Evolutionary conservation across 1,140 invertebrate genomes (phyloP).

Genomic region (Pseudomyrmex concolor): DNA sequence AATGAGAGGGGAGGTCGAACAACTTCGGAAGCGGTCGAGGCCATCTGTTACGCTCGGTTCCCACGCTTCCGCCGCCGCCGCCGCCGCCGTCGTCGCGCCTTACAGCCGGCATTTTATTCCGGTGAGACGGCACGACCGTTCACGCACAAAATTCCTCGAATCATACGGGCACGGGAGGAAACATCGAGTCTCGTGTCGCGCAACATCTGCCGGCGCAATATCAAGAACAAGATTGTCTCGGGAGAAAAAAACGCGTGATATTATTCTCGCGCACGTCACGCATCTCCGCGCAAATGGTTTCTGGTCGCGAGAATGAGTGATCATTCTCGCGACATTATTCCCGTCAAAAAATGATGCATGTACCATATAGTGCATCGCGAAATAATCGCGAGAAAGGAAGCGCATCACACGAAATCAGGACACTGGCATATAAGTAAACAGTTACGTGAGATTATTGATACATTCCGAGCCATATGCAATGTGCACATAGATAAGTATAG

Average conservation of each 20-base stretch:
- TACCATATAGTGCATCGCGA: too few species aligned
- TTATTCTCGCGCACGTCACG: not conserved
- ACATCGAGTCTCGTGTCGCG: not conserved
- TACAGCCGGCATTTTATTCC: slow-evolving; percentile 57
- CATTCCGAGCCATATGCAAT: too few species aligned
- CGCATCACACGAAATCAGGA: slow-evolving; percentile 3
- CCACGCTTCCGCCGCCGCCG: slow-evolving; percentile 83
- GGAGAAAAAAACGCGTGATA: not conserved
- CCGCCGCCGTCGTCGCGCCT: slow-evolving; percentile 77
- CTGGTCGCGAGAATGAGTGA: not conserved
- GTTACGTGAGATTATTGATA: too few species aligned
- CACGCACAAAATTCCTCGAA: slow-evolving; percentile 46
- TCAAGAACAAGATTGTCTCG: not conserved
- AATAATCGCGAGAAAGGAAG: not conserved
- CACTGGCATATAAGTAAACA: too few species aligned
- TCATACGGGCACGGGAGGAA: slow-evolving; percentile 2
- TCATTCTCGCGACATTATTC: not conserved
- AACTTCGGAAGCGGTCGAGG: slow-evolving; percentile 79
- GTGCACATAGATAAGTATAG: not conserved
- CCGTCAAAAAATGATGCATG: not conserved
- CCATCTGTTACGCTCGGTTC: slow-evolving; percentile 83
- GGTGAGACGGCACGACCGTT: slow-evolving; percentile 19
- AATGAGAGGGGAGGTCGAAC: slow-evolving; percentile 71
- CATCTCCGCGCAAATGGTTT: slow-evolving; percentile 2
- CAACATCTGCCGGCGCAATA: slow-evolving; percentile 38